phyloP scores from a whole-genome alignment of 2,888 invertebrate species.

The Apamea sordens region DNA sequence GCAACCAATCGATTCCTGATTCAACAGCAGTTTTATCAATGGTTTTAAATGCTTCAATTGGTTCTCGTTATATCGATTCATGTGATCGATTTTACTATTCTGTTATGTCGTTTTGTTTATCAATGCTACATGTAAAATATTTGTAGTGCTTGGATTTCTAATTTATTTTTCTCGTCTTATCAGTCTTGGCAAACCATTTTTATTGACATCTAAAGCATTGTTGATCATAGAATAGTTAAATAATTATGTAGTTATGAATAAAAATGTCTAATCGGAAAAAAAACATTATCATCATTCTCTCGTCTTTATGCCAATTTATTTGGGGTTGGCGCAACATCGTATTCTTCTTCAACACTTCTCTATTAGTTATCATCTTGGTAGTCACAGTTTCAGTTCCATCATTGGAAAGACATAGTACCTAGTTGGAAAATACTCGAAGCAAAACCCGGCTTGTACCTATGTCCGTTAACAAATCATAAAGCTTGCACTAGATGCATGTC shows the following conservation, averaged over 20 bases:
- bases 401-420: neutral
- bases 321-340: neutral
- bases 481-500: neutral
- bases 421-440: neutral
- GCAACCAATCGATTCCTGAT: conserved; percentile 51
- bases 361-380: neutral
- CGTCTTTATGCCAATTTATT: neutral
- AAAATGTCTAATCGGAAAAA: neutral
- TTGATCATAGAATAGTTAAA: neutral
- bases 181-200: neutral
- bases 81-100: neutral
- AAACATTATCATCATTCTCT: neutral
- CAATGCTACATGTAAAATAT: neutral
- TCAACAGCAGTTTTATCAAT: conserved; percentile 48
- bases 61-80: conserved; percentile 20
- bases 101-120: neutral
- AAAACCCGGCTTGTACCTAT: neutral
- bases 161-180: neutral
- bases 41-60: conserved; percentile 50
- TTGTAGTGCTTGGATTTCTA: neutral
- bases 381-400: neutral
- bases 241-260: neutral
- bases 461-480: conserved; percentile 4
- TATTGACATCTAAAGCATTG: neutral
- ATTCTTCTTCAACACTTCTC: neutral